Percentiles rank a stretch among this genome's conserved stretches.
phyloP scores from a whole-genome alignment of 2,797 vertebrate genomes.

The Melanotaenia parkinsoni region DNA sequence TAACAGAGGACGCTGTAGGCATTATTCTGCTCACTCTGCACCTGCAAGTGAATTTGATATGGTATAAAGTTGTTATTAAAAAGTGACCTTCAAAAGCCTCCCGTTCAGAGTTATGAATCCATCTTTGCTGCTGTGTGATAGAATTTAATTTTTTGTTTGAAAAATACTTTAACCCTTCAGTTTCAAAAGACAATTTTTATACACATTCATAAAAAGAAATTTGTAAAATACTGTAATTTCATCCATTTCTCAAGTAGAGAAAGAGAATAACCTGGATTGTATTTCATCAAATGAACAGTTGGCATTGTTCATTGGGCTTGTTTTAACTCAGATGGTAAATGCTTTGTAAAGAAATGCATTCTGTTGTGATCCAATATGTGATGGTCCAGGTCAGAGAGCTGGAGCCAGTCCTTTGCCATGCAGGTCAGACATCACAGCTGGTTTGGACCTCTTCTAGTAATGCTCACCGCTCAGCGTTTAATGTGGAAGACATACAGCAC shows the following conservation, averaged over 20 bases:
- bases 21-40: slow-evolving; percentile 41
- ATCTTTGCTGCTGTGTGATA: not conserved
- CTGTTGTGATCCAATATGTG: slow-evolving; percentile 3
- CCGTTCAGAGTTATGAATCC: not conserved
- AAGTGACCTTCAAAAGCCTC: slow-evolving; percentile 1
- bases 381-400: slow-evolving; percentile 88
- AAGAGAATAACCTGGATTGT: not conserved
- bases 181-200: not conserved
- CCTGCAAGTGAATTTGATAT: slow-evolving; percentile 21
- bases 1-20: slow-evolving; percentile 59
- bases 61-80: slow-evolving; percentile 13
- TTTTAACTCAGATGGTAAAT: not conserved
- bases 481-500: slow-evolving; percentile 90
- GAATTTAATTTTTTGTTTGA: not conserved
- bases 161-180: not conserved
- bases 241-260: not conserved
- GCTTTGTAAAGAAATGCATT: not conserved
- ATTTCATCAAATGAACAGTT: not conserved
- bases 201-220: not conserved
- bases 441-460: slow-evolving; percentile 97
- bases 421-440: slow-evolving; percentile 80
- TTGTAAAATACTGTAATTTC: not conserved
- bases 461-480: slow-evolving; percentile 88
- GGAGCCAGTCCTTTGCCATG: slow-evolving; percentile 84
- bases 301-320: not conserved